Evolutionary conservation across 2,888 invertebrate genomes (phyloP).

Genomic region (Netelia fuscicornis): DNA sequence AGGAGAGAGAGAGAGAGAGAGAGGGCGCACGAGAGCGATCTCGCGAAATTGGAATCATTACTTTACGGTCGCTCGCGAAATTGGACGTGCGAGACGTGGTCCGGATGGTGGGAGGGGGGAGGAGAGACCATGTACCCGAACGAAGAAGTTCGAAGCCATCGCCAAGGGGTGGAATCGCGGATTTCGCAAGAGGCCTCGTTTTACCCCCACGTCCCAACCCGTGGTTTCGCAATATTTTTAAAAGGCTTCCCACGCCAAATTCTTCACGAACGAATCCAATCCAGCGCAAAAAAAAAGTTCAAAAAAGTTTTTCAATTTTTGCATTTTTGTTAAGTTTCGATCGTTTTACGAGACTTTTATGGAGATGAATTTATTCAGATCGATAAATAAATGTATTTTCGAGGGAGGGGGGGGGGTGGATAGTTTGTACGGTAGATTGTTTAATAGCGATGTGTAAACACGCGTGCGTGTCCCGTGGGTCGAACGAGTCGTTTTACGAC

Average conservation of each 20-base stretch:
- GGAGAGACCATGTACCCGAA: conserved; percentile 34
- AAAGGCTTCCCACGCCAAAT: conserved; percentile 48
- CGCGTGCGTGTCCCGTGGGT: not conserved
- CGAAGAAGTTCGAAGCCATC: conserved; percentile 62
- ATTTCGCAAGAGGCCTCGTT: conserved; percentile 47
- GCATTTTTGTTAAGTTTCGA: not conserved
- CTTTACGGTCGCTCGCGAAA: conserved; percentile 82
- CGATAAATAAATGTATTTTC: not conserved
- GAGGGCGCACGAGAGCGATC: conserved; percentile 74
- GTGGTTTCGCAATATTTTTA: conserved; percentile 67
- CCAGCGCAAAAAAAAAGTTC: not conserved
- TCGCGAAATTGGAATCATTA: conserved; percentile 84
- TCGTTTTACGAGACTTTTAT: not conserved
- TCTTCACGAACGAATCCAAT: too few relatives aligned
- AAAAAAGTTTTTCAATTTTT: conserved; percentile 16
- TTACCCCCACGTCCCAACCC: conserved; percentile 4
- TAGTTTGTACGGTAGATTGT: too few relatives aligned
- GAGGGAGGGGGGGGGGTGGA: too few relatives aligned
- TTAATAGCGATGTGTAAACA: not conserved
- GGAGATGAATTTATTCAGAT: not conserved
- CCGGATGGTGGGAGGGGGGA: conserved; percentile 24
- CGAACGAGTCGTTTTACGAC: conserved; percentile 12
- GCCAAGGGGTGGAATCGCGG: conserved; percentile 47
- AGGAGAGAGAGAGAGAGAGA: conserved; percentile 44
- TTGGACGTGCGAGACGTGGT: conserved; percentile 76